Conservation (phyloP, 2,888 invertebrate genomes). For the Dynastes tityus region DNA sequence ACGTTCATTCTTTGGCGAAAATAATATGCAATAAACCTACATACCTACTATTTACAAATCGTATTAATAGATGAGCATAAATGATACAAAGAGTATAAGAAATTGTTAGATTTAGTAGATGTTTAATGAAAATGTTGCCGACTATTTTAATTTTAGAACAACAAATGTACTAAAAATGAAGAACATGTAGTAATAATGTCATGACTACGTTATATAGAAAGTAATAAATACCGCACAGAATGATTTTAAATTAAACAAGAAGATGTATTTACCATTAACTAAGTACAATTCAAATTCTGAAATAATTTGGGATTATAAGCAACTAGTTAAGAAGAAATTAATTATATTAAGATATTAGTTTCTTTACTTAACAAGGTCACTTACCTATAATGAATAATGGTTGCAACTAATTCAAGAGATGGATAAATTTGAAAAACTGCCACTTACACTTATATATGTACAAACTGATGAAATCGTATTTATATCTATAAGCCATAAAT, state of each 20-base stretch:
- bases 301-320: too few relatives aligned
- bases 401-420: background rate
- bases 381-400: background rate
- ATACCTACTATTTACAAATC: constrained; percentile 14
- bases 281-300: too few relatives aligned
- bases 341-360: too few relatives aligned
- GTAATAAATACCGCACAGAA: background rate
- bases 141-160: constrained; percentile 3
- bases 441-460: too few relatives aligned
- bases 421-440: background rate
- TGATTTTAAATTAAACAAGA: background rate
- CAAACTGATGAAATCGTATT: too few relatives aligned
- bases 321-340: too few relatives aligned
- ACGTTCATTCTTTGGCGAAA: background rate
- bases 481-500: too few relatives aligned
- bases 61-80: constrained; percentile 40
- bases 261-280: too few relatives aligned
- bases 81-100: constrained; percentile 46
- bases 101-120: constrained; percentile 50
- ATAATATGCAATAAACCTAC: constrained; percentile 23
- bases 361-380: too few relatives aligned
- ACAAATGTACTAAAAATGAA: constrained; percentile 1
- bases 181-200: constrained; percentile 14
- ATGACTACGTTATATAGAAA: constrained; percentile 6
- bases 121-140: constrained; percentile 45